Evolutionary conservation across 1,140 invertebrate species (phyloP), one percentile per base, ranked within the genome.

Genomic region (Conus betulinus): DNA sequence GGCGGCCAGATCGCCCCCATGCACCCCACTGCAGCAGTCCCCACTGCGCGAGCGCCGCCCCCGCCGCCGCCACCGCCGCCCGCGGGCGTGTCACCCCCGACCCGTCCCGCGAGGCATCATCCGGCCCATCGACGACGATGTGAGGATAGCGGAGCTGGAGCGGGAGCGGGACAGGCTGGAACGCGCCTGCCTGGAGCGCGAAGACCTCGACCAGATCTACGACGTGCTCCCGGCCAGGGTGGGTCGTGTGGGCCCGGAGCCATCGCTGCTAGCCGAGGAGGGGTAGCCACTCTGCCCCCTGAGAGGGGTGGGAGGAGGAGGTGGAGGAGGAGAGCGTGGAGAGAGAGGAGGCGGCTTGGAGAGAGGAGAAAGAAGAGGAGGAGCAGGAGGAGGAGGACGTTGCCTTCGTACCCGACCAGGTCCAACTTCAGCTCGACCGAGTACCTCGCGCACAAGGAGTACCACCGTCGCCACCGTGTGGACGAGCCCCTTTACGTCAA

Each of bases 81-180:
- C 13, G 81, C 87, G 25, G 85, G 88, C 25, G 90, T 88, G 86
- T 85, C 90, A 60, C 90, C 90, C 5, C 5, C 87, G 94, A 57
- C 93, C 92, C 67, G 94, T 97, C 52, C 96, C 96, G 15, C 93
- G 92, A 8, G 94, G 94, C 11, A 95, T 95, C 13, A 95, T 95
- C 27, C 93, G 92, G 90, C 94, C 94, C 11, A 89, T 95, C 23
- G 94, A 94, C 84, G 91, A 93, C 87, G 92, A 91, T 15, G 87
- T 89, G 25, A 78, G 84, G n/a, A 87, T 91, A 11, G 86, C 87
- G 71, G 91, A 92, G 27, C 67, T 87, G 11, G 86, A 79, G n/a
- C 82, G 71, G 25, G 83, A 84, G 60, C 60, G 78, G 15, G 87
- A 82, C 17, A 83, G 79, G 39, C 85, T 71, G 67, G 86, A 71